phyloP scores from a whole-genome alignment of 2,113 vertebrate genomes.

The Pteropus alecto region DNA sequence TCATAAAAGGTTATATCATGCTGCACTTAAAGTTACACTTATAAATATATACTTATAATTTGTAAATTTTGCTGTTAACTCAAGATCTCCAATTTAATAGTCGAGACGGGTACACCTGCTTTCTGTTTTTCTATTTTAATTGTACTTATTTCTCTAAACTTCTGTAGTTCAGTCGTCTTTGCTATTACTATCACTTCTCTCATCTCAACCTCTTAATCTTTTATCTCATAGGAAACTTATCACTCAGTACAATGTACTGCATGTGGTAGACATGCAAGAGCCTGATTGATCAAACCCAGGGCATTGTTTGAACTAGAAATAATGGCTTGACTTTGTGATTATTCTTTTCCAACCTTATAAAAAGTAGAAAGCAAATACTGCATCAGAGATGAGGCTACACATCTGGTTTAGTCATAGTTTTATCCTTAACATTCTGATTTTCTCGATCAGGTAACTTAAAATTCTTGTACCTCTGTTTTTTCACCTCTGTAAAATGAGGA shows the following conservation, averaged over 20 bases:
- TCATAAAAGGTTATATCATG: not conserved
- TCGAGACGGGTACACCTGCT: not conserved
- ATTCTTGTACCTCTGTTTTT: constrained; percentile 19
- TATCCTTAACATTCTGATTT: not conserved
- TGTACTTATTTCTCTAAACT: not conserved
- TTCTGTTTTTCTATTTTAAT: constrained; percentile 27
- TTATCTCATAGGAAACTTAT: not conserved
- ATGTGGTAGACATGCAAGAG: not conserved
- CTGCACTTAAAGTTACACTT: not conserved
- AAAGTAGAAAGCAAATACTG: not conserved
- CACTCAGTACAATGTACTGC: not conserved
- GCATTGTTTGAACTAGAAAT: not conserved
- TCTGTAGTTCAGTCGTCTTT: not conserved
- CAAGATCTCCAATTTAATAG: not conserved
- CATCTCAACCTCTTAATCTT: not conserved
- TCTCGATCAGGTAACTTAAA: not conserved
- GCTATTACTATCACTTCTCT: not conserved
- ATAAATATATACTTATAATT: not conserved
- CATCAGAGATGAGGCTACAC: not conserved
- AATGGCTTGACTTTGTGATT: not conserved
- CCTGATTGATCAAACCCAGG: not conserved
- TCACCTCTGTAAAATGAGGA: not conserved
- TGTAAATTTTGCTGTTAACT: constrained; percentile 1
- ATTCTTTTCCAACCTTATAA: not conserved
- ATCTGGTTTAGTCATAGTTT: not conserved